These are phyloP conservation scores for Musca domestica DNA, from an alignment of 1,140 invertebrate genomes.

Conservation along the genomic window DNA sequence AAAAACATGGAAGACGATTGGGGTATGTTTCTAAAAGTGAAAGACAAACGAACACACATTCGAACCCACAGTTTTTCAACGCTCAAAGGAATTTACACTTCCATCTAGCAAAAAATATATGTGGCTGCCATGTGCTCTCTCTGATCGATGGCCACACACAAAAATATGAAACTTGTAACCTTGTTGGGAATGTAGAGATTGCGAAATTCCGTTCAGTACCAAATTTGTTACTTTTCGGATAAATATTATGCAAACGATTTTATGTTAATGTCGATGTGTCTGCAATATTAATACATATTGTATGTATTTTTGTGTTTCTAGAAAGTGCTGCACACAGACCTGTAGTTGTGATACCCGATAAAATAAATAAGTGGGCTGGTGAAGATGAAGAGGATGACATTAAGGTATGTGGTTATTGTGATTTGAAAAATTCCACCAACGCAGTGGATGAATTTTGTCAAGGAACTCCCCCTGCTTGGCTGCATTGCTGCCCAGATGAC, in stretches of 20 bases:
- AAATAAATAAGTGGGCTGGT: slow-evolving; percentile 78
- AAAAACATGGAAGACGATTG: slow-evolving; percentile 49
- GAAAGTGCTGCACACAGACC: slow-evolving; percentile 48
- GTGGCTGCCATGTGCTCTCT: slow-evolving; percentile 13
- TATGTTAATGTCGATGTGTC: slow-evolving; percentile 26
- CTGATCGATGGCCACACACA: background rate
- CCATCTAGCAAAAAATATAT: slow-evolving; percentile 6
- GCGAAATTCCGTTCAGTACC: background rate
- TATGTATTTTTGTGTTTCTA: slow-evolving; percentile 27
- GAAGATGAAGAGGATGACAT: slow-evolving; percentile 84
- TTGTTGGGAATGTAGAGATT: background rate
- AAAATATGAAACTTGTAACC: background rate
- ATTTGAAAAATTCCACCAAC: background rate
- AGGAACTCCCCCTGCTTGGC: background rate
- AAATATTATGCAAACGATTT: slow-evolving; percentile 24
- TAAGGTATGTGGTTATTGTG: slow-evolving; percentile 62
- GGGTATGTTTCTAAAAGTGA: slow-evolving; percentile 39
- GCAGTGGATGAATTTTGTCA: background rate
- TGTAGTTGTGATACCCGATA: slow-evolving; percentile 41
- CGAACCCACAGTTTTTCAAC: background rate
- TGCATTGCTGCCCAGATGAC: background rate
- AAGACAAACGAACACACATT: background rate
- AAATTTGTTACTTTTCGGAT: slow-evolving; percentile 2
- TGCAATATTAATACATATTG: slow-evolving; percentile 11
- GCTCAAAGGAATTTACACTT: slow-evolving; percentile 21